A percentile compares a stretch with the other conserved stretches of the same genome.
These are phyloP conservation scores for Sprattus sprattus DNA, from an alignment of 2,113 vertebrate genomes.

Conservation along the genomic window DNA sequence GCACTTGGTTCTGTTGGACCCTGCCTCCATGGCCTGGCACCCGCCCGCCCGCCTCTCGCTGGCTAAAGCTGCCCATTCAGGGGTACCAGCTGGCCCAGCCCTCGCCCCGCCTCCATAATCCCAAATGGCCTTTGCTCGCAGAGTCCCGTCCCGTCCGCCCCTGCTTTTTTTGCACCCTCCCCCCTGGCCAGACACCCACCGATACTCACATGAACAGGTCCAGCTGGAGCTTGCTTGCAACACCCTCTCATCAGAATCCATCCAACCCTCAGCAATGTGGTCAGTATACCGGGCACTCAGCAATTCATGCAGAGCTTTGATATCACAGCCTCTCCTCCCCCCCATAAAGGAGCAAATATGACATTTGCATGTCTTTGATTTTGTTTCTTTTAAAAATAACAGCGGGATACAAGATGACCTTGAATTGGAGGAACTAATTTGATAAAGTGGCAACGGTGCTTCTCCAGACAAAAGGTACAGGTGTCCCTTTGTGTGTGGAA, in stretches of 20 bases:
- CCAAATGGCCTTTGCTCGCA: background rate
- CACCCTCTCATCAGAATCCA: background rate
- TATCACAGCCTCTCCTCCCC: background rate
- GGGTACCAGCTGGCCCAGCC: background rate
- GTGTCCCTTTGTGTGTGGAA: slow-evolving; percentile 9
- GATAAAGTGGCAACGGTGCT: background rate
- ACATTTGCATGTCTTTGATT: slow-evolving; percentile 17
- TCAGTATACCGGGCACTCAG: no score
- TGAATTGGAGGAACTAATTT: background rate
- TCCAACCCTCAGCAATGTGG: background rate
- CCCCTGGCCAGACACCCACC: background rate
- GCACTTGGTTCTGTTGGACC: background rate
- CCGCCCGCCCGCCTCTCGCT: background rate
- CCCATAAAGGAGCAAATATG: background rate
- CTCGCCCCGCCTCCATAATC: background rate
- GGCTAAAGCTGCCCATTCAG: slow-evolving; percentile 5
- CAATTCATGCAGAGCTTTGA: background rate
- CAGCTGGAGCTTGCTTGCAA: background rate
- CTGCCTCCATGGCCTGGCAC: background rate
- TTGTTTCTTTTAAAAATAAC: background rate
- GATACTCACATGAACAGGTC: background rate
- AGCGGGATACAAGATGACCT: slow-evolving; percentile 5
- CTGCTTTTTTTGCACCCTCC: background rate
- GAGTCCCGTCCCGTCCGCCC: background rate
- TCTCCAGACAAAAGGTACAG: slow-evolving; percentile 25